Evolutionary conservation across 2,113 vertebrate species (phyloP).

Genomic region (Abramis brama): DNA sequence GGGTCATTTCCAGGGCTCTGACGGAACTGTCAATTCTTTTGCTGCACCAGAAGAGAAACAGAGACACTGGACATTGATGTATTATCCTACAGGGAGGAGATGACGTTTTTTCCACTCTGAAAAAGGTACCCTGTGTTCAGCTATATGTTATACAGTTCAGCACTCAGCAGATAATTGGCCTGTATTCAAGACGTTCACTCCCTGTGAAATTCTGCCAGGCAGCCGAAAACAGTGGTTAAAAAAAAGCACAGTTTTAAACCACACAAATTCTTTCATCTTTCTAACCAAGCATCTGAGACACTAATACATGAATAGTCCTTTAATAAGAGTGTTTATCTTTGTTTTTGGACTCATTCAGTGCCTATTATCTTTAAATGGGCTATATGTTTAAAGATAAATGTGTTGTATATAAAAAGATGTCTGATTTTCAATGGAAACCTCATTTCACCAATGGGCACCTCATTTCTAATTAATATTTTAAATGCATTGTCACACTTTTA

Average conservation of each 20-base stretch:
- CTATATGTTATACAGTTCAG: background rate
- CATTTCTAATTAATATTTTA: too few relatives aligned
- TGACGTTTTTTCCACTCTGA: conserved; percentile 45
- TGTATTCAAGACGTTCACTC: background rate
- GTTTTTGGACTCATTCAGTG: background rate
- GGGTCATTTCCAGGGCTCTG: conserved; percentile 18
- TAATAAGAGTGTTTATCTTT: background rate
- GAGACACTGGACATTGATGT: conserved; percentile 28
- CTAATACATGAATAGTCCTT: background rate
- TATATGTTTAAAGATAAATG: background rate
- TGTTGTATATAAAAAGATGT: background rate
- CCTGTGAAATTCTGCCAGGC: background rate
- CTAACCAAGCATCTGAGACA: background rate
- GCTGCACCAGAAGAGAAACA: conserved; percentile 48
- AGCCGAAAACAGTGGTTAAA: background rate
- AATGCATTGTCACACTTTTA: too few relatives aligned
- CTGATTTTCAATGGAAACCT: background rate
- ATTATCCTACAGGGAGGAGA: conserved; percentile 33
- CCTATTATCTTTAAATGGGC: background rate
- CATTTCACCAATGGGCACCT: background rate
- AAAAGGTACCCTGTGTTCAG: conserved; percentile 25
- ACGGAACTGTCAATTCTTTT: conserved; percentile 6
- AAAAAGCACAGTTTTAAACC: background rate
- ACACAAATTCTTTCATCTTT: background rate
- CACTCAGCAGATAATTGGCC: background rate